These are phyloP conservation scores for Acanthurus tractus DNA, from an alignment of 2,797 vertebrate genomes.

Conservation along the genomic window DNA sequence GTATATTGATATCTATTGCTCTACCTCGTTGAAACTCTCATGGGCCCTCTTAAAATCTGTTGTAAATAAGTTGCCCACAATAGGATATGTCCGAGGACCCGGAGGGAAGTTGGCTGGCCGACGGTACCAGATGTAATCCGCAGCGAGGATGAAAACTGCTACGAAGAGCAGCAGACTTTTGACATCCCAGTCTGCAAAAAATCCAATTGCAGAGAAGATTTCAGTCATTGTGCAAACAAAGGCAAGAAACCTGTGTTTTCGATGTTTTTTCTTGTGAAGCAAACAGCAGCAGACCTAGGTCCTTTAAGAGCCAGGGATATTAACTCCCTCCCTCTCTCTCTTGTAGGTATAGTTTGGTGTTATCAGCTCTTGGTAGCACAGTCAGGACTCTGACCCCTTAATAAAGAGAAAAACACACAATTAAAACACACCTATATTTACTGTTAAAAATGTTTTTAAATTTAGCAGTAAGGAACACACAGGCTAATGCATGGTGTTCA, in stretches of 20 bases:
- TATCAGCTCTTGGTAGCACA: neutral
- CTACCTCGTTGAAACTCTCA: conserved; percentile 62
- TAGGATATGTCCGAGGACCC: conserved; percentile 65
- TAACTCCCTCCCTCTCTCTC: neutral
- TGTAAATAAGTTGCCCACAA: conserved; percentile 69
- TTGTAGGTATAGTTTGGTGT: neutral
- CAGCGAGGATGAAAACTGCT: conserved; percentile 54
- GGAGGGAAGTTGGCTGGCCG: conserved; percentile 57
- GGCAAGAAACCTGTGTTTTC: neutral
- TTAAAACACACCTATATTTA: neutral
- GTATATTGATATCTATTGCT: neutral
- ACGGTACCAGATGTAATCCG: conserved; percentile 63
- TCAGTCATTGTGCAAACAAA: conserved; percentile 48
- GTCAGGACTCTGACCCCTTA: conserved; percentile 16
- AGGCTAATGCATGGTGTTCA: no score
- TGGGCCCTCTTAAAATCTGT: conserved; percentile 50
- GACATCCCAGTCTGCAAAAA: conserved; percentile 45
- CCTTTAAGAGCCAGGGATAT: neutral
- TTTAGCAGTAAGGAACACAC: no score
- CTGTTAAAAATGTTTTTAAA: neutral
- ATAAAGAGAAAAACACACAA: neutral
- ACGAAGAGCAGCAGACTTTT: conserved; percentile 63
- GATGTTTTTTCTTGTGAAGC: neutral
- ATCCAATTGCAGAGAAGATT: conserved; percentile 23
- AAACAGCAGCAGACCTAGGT: neutral